Evolutionary conservation across 2,113 vertebrate species (phyloP).

Genomic region (Hoplias malabaricus): DNA sequence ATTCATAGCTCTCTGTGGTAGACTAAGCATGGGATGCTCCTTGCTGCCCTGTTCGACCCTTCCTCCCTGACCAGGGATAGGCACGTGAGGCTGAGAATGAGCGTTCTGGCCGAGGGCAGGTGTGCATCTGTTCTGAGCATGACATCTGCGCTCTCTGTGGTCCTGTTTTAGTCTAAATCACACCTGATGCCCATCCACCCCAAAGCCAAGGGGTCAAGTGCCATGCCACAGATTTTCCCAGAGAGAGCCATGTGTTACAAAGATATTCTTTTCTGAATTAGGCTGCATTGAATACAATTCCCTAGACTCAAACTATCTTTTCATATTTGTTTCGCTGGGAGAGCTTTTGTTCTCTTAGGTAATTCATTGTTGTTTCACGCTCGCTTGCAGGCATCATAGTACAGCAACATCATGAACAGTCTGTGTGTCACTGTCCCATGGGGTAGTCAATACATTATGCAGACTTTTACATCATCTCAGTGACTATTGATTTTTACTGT

Average conservation of each 20-base stretch:
- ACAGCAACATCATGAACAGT: neutral
- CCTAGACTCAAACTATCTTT: neutral
- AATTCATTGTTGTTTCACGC: too few relatives aligned
- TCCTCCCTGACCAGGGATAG: conserved; percentile 38
- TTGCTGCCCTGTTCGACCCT: conserved; percentile 5
- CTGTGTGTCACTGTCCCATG: neutral
- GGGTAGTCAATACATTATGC: too few relatives aligned
- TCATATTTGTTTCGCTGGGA: too few relatives aligned
- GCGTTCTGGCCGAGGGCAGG: conserved; percentile 30
- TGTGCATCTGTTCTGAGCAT: conserved; percentile 4
- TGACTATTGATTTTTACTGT: too few relatives aligned
- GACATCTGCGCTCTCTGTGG: conserved; percentile 46
- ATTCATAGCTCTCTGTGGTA: conserved; percentile 68
- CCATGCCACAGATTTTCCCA: neutral
- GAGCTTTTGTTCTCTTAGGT: too few relatives aligned
- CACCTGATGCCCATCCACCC: conserved; percentile 49
- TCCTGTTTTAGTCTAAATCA: conserved; percentile 50
- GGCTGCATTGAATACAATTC: neutral
- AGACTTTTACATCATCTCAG: too few relatives aligned
- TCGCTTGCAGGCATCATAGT: neutral
- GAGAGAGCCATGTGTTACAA: neutral
- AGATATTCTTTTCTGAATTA: neutral
- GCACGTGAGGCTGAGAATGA: conserved; percentile 8
- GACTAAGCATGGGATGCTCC: conserved; percentile 50
- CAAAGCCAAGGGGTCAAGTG: conserved; percentile 26